A percentile compares a stretch with the other conserved stretches of the same genome.
Evolutionary conservation across 1,140 invertebrate genomes (phyloP).

Genomic region (Drosophila arizonae): DNA sequence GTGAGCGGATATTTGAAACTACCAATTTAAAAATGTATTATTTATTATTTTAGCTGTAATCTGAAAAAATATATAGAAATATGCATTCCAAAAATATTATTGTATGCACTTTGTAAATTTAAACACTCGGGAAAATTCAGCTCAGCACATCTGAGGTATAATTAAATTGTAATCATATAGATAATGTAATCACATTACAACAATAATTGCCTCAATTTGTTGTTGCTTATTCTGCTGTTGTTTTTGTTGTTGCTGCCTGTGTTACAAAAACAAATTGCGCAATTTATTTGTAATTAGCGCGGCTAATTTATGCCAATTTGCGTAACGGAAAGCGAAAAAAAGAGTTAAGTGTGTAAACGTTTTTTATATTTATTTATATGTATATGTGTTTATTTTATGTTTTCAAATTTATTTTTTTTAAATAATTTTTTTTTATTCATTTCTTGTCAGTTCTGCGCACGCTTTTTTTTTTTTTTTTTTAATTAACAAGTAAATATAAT

Average conservation of each 20-base stretch:
- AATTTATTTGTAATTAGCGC: constrained; percentile 71
- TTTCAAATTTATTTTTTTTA: no score
- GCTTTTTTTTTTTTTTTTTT: not conserved
- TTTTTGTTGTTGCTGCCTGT: not conserved
- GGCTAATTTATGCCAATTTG: constrained; percentile 65
- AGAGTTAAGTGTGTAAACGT: constrained; percentile 15
- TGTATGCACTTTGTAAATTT: not conserved
- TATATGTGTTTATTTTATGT: not conserved
- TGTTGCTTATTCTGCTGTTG: constrained; percentile 8
- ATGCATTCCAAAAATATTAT: not conserved
- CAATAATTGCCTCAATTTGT: constrained; percentile 9
- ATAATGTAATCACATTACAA: constrained; percentile 45
- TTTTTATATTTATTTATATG: not conserved
- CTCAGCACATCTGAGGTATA: constrained; percentile 24
- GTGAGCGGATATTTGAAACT: no score
- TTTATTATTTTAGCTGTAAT: no score
- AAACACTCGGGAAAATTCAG: no score
- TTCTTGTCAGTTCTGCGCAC: constrained; percentile 32
- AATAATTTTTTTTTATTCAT: not conserved
- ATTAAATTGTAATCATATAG: constrained; percentile 41
- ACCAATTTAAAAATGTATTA: no score
- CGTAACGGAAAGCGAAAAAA: constrained; percentile 5
- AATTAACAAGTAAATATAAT: constrained; percentile 53
- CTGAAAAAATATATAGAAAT: no score
- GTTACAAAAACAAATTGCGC: constrained; percentile 53